Evolutionary conservation across 2,797 vertebrate species (phyloP).

Genomic region (Lagorchestes hirsutus): DNA sequence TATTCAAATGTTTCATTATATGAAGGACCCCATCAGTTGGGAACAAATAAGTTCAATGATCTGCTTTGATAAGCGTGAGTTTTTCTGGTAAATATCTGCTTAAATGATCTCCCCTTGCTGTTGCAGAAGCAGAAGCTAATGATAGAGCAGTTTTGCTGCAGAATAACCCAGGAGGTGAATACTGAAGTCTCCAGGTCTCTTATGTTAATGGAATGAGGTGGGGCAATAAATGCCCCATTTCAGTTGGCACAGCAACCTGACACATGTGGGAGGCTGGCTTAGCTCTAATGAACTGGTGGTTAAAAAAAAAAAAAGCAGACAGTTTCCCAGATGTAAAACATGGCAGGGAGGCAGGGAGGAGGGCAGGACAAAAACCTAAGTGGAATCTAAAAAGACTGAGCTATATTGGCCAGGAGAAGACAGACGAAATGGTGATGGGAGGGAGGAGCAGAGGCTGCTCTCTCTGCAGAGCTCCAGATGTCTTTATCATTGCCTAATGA

Average conservation of each 20-base stretch:
- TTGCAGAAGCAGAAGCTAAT: background rate
- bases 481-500: conserved; percentile 87
- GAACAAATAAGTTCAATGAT: conserved; percentile 23
- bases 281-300: conserved; percentile 75
- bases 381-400: conserved; percentile 78
- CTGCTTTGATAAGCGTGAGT: conserved; percentile 24
- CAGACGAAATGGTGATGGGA: conserved; percentile 80
- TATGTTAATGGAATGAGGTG: conserved; percentile 55
- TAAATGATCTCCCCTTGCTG: conserved; percentile 32
- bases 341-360: conserved; percentile 71
- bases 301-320: conserved; percentile 81
- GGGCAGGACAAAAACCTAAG: conserved; percentile 72
- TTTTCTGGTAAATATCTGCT: conserved; percentile 6
- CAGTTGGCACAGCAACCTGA: conserved; percentile 66
- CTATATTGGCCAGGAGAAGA: conserved; percentile 75
- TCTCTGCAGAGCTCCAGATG: conserved; percentile 89
- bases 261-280: conserved; percentile 62
- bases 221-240: conserved; percentile 36
- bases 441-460: conserved; percentile 81
- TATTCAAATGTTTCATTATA: background rate
- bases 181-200: background rate
- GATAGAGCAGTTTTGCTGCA: conserved; percentile 25
- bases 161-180: conserved; percentile 40
- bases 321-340: conserved; percentile 66
- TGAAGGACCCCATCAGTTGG: background rate